Evolutionary conservation across 2,888 invertebrate genomes (phyloP), one percentile per base, ranked within the genome.

Genomic region (Drosophila mayaguana): DNA sequence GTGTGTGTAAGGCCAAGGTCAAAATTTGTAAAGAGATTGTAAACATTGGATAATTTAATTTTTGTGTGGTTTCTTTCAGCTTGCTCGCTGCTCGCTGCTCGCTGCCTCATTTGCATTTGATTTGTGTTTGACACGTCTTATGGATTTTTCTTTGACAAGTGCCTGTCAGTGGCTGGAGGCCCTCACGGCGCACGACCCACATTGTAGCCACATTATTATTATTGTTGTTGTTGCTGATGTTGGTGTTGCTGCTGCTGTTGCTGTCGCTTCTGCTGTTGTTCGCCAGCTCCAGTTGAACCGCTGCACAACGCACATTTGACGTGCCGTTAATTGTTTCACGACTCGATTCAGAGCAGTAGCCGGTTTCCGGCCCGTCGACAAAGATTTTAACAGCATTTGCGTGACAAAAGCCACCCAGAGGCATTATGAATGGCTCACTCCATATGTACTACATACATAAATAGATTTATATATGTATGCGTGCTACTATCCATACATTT

Each of bases 21-120:
- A 51, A 86, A 89, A 89, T 88, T 86, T 88, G 86, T 86, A 89
- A 86, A 86, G 85, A 81, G 86, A 86, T 86, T 86, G 86, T 86
- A 89, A 86, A 80, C 83, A 81, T 83, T 83, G 85, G 83, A 82
- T 88, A 75, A 74, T 81, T 78, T 72, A 64, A 75, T 70, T 34
- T 40, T 40, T 7, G n/a, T 38, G 60, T 65, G 54, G 69, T 77
- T 85, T 79, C 43, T 71, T 71, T 72, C 18, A 48, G 53, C 55
- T 50, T 14, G 32, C 50, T 32, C 8, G 50, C n/a, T n/a, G n/a
- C n/a, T n/a, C n/a, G n/a, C 67, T 38, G 60, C 62, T 45, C 54
- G 64, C 55, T 75, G 78, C 70, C 66, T 83, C 81, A 86, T 88
- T 86, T 88, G 84, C 87, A 88, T 88, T 83, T 69, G 70, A 74